Conservation (phyloP, 2,888 invertebrate genomes). For the Scaptodrosophila latifasciaeformis region DNA sequence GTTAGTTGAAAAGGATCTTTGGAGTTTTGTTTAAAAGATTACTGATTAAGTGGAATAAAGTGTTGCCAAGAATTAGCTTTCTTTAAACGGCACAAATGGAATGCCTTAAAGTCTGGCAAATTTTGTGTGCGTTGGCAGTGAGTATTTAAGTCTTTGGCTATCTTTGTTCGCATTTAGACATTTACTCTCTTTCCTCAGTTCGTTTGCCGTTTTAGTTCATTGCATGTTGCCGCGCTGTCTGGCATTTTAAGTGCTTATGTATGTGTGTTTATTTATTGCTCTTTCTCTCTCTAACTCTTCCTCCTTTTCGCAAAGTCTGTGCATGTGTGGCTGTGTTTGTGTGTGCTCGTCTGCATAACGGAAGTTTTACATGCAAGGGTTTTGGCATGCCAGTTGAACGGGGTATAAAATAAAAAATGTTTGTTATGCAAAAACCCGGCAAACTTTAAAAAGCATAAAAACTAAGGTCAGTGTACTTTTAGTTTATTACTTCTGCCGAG, state of each 20-base stretch:
- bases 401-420: slow-evolving; percentile 25
- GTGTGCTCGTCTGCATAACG: slow-evolving; percentile 25
- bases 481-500: slow-evolving; percentile 25
- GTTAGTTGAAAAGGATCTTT: not conserved
- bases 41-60: too few species aligned
- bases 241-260: slow-evolving; percentile 44
- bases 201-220: slow-evolving; percentile 45
- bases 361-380: slow-evolving; percentile 53
- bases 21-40: too few species aligned
- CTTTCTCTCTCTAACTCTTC: not conserved
- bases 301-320: not conserved
- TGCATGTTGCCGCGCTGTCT: slow-evolving; percentile 67
- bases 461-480: slow-evolving; percentile 58
- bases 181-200: slow-evolving; percentile 10
- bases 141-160: too few species aligned
- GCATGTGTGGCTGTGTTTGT: slow-evolving; percentile 27
- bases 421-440: slow-evolving; percentile 57
- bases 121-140: too few species aligned
- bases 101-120: too few species aligned
- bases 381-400: slow-evolving; percentile 20
- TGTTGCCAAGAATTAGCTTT: too few species aligned
- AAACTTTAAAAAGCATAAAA: slow-evolving; percentile 32
- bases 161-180: too few species aligned
- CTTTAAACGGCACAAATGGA: too few species aligned
- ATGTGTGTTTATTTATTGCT: slow-evolving; percentile 16